These are phyloP conservation scores for Fragum sueziense DNA, from an alignment of 2,888 invertebrate genomes.

Conservation along the genomic window DNA sequence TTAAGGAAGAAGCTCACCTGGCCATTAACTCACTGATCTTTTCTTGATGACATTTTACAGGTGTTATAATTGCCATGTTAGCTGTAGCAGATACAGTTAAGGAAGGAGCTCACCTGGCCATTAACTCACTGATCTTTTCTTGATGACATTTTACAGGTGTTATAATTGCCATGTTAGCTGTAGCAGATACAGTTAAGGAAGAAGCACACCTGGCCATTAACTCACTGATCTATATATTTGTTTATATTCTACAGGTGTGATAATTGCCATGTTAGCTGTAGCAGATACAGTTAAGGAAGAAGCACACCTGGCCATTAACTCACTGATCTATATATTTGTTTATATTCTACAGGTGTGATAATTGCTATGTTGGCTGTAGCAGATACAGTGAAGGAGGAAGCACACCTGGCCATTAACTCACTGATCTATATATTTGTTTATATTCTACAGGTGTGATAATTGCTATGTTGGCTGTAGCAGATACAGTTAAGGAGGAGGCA, in stretches of 20 bases:
- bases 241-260: constrained; percentile 87
- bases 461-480: constrained; percentile 95
- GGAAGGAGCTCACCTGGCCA: too few relatives aligned
- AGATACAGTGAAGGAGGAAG: constrained; percentile 98
- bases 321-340: too few relatives aligned
- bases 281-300: constrained; percentile 98
- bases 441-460: constrained; percentile 88
- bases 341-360: constrained; percentile 87
- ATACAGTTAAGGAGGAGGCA: constrained; percentile 98
- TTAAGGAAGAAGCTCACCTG: constrained; percentile 97
- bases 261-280: constrained; percentile 94
- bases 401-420: constrained; percentile 95
- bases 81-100: constrained; percentile 98
- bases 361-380: constrained; percentile 95
- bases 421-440: too few relatives aligned
- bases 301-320: too few relatives aligned
- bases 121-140: too few relatives aligned
- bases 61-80: constrained; percentile 90
- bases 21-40: constrained; percentile 95
- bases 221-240: too few relatives aligned
- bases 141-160: too few relatives aligned
- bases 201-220: constrained; percentile 97
- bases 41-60: too few relatives aligned
- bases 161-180: constrained; percentile 93
- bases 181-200: constrained; percentile 97